A percentile compares a stretch with the other conserved stretches of the same genome.
Evolutionary conservation across 2,888 invertebrate genomes (phyloP).

Genomic region (Hyposoter didymator): DNA sequence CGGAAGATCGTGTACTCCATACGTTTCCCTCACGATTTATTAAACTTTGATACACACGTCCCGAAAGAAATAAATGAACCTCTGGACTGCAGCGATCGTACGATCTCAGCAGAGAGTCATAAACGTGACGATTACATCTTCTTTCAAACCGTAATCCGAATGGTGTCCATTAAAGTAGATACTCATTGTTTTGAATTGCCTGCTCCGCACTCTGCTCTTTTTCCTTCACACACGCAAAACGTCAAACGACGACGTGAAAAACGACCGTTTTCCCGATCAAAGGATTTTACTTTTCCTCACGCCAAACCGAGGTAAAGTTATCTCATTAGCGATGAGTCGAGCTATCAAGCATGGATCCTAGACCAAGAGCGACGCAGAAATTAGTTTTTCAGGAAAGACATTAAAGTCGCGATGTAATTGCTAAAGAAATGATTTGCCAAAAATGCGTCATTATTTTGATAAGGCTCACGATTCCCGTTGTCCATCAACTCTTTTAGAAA

Average conservation of each 20-base stretch:
- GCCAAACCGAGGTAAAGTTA: not conserved
- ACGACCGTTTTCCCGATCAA: constrained; percentile 8
- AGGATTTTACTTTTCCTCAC: not conserved
- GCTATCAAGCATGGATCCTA: not conserved
- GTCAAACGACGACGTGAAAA: not conserved
- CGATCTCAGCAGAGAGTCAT: not conserved
- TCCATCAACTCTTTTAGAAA: not conserved
- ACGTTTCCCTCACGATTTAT: not conserved
- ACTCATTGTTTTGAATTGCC: constrained; percentile 9
- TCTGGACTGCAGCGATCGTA: not conserved
- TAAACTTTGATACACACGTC: constrained; percentile 5
- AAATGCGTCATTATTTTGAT: not conserved
- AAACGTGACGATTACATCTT: constrained; percentile 27
- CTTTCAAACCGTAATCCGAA: constrained; percentile 12
- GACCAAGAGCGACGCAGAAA: not conserved
- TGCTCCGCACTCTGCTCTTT: not conserved
- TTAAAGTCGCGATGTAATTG: not conserved
- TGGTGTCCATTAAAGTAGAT: constrained; percentile 28
- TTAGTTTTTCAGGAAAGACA: not conserved
- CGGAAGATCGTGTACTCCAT: not conserved
- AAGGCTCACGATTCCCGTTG: not conserved
- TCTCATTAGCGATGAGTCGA: not conserved
- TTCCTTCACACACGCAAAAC: not conserved
- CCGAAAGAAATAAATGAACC: not conserved
- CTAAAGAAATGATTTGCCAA: not conserved